These are phyloP conservation scores for Saccopteryx leptura DNA, from an alignment of 2,113 vertebrate genomes.

Conservation along the genomic window DNA sequence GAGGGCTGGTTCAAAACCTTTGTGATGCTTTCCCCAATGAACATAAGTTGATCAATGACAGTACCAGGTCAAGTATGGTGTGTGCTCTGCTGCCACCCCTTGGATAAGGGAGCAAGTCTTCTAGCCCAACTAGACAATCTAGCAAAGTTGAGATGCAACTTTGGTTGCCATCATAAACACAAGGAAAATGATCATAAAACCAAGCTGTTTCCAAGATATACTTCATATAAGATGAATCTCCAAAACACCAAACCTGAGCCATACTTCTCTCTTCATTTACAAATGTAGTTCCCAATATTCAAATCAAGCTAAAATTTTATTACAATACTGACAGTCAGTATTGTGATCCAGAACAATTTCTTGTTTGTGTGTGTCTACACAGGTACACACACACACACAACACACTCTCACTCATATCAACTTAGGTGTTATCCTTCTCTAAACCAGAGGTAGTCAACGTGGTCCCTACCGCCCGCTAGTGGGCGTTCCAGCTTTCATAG, in stretches of 20 bases:
- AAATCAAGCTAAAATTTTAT: conserved; percentile 30
- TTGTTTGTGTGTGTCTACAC: not conserved
- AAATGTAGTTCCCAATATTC: not conserved
- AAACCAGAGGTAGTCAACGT: not conserved
- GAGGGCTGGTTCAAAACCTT: conserved; percentile 4
- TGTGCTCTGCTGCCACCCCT: conserved; percentile 71
- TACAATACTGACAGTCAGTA: not conserved
- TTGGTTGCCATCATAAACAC: conserved; percentile 43
- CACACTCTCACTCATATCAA: not conserved
- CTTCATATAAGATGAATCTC: not conserved
- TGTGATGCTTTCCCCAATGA: not conserved
- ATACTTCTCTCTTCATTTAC: not conserved
- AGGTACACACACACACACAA: not conserved
- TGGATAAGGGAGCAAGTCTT: conserved; percentile 49
- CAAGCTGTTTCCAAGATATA: not conserved
- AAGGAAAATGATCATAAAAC: conserved; percentile 9
- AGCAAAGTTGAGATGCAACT: not conserved
- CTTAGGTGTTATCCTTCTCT: not conserved
- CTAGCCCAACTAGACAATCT: not conserved
- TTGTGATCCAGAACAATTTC: not conserved
- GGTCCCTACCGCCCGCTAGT: too few species aligned
- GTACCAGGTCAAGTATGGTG: not conserved
- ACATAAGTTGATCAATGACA: not conserved
- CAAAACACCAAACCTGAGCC: not conserved
- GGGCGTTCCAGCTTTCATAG: too few species aligned